Base-by-base conservation (phyloP, 2,888 invertebrate genomes). In the Amiota communis region DNA sequence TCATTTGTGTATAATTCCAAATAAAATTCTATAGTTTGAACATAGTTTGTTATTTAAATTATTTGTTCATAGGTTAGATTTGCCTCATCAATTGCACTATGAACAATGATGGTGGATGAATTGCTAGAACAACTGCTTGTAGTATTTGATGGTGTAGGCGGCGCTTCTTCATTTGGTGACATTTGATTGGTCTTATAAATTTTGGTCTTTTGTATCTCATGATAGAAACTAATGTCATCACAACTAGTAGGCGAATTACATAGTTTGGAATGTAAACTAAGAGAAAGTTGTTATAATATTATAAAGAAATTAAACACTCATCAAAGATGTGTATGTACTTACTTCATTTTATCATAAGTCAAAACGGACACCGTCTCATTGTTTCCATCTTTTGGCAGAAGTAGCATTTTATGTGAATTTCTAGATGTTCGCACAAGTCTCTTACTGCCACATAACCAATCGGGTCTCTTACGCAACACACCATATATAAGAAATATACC, bases 101-200 rank as follows among this genome's bases (percentile, higher is more conserved):
- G 36, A 36, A 36, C 8, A 4, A 36, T 36, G 36, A 36, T 6
- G 36, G 36, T 6, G 6, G 36, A 36, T 36, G 8, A 36, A 6
- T 36, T 36, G 36, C 6, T 36, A 36, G 36, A 36, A 6, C 36
- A 36, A 36, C 36, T 36, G 36, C 8, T 36, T 36, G 36, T 36
- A 36, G 4, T 36, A 9, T 13, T 9, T 20, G 71, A 71, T 9
- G 53, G 74, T 0, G 85, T 81, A 17, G 74, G 70, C 0, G 84
- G 84, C 1, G 84, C 84, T 8, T 73, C 71, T 49, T 84, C 85
- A 11, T 72, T 49, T 8, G 86, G 86, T 0, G 84, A 81, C 15
- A 36, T 79, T 80, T 3, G 79, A 75, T 75, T 77, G 11, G 74
- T 69, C 1, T 70, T 63, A 20, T 72, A 74, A 4, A 77, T 72